Conservation (phyloP, 2,113 vertebrate genomes). For the Oreotrochilus melanogaster region DNA sequence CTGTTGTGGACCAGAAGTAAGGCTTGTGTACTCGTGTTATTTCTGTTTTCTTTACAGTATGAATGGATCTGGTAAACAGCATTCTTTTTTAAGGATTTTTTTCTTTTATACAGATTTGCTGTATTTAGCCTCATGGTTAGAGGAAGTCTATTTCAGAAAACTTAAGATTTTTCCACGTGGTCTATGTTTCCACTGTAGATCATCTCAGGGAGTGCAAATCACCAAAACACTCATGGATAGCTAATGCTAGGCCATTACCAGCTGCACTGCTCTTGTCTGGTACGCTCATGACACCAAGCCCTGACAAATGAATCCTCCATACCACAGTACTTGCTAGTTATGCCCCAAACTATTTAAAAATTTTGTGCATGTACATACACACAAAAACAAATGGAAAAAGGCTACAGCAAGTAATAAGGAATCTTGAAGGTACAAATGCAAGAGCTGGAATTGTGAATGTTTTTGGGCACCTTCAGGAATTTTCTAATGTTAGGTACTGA, state of each 20-base stretch:
- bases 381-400: neutral
- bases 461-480: neutral
- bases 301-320: neutral
- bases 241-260: neutral
- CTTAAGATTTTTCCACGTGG: neutral
- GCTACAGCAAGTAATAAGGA: neutral
- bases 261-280: neutral
- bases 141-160: neutral
- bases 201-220: neutral
- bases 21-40: neutral
- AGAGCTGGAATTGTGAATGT: neutral
- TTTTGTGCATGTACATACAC: fast-evolving
- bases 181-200: neutral
- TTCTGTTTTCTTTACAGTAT: neutral
- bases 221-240: neutral
- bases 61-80: neutral
- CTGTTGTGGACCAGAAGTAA: neutral
- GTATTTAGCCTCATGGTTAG: neutral
- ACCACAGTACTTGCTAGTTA: neutral
- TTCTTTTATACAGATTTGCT: neutral
- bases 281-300: neutral
- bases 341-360: too few species aligned
- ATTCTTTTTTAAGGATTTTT: neutral
- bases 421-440: neutral
- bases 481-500: neutral